Evolutionary conservation across 2,797 vertebrate species (phyloP).

Genomic region (Uromys caudimaculatus): DNA sequence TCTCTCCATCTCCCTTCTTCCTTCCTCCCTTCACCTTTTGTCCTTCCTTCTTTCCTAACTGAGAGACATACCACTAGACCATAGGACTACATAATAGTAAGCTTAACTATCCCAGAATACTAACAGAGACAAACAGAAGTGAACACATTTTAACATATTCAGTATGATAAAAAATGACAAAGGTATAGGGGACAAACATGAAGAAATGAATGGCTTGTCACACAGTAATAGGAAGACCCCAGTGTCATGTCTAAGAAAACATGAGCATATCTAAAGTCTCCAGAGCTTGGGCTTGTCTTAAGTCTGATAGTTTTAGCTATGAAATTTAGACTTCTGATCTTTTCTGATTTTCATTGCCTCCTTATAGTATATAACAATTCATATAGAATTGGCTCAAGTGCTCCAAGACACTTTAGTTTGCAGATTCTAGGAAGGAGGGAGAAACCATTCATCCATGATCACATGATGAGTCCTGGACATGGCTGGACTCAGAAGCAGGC

Average conservation of each 20-base stretch:
- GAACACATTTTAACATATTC: background rate
- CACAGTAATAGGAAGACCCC: background rate
- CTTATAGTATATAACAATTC: background rate
- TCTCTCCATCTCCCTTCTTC: background rate
- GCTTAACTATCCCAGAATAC: background rate
- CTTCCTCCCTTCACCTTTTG: background rate
- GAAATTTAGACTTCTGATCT: background rate
- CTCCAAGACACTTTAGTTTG: background rate
- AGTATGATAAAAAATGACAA: background rate
- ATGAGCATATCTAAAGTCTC: background rate
- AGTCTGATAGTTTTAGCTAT: background rate
- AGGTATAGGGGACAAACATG: background rate
- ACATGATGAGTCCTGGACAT: fast-evolving
- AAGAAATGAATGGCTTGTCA: background rate
- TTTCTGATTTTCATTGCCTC: background rate
- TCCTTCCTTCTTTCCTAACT: background rate
- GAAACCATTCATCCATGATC: background rate
- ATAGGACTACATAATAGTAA: background rate
- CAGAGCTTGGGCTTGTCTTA: background rate
- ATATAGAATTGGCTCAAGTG: background rate
- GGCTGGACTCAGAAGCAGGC: no score
- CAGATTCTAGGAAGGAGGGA: background rate
- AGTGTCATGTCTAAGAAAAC: background rate
- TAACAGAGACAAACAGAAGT: background rate
- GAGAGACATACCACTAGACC: background rate